Base-by-base conservation (phyloP, 2,888 invertebrate species). In the Tachystola acroxantha region DNA sequence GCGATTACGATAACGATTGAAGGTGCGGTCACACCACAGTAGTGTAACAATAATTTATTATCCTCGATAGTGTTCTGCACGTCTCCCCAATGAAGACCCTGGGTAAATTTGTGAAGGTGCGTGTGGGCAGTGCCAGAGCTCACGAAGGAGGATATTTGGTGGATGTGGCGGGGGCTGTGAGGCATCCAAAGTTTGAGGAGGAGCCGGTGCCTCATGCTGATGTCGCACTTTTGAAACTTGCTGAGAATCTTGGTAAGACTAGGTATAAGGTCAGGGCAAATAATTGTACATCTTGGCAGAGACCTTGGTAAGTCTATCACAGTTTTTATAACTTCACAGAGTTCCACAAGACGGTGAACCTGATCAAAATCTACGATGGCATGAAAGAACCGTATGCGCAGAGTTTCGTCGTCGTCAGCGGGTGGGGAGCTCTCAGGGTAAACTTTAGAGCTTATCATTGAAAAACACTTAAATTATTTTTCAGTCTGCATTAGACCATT, bases 131-230 rank as follows among this genome's bases (percentile, higher is more conserved):
- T 34, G 34, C 64, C 0, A 50, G 51, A 0, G 55, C 81, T 0
- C 79, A 81, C 42, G 80, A 81, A 26, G 85, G 81, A 0, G 85
- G 85, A 0, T 45, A 39, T 0, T 50, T 85, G 3, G 47, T 82
- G 3, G 73, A 73, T 16, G 85, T 85, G 12, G 58, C 49, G 0
- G 84, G 85, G 0, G 85, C 82, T 0, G 72, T 86, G 1, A 48
- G 84, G 3, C 85, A 86, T 39, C 86, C 85, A 34, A 85, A 84
- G 57, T 86, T 81, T 40, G 86, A 86, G 32, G 85, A 85, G 47
- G 86, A 86, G 28, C 86, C 85, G 0, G 84, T 82, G 0, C 85
- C 86, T 0, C 85, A 86, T 14, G 84, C 84, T 10, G 85, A 86
- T 34, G 66, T 85, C 0, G 86, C 86, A 0, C 40, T 86, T 26